Evolutionary conservation across 2,113 vertebrate species (phyloP), one percentile per base, ranked within the genome.

Genomic region (Corythoichthys haematopterus): DNA sequence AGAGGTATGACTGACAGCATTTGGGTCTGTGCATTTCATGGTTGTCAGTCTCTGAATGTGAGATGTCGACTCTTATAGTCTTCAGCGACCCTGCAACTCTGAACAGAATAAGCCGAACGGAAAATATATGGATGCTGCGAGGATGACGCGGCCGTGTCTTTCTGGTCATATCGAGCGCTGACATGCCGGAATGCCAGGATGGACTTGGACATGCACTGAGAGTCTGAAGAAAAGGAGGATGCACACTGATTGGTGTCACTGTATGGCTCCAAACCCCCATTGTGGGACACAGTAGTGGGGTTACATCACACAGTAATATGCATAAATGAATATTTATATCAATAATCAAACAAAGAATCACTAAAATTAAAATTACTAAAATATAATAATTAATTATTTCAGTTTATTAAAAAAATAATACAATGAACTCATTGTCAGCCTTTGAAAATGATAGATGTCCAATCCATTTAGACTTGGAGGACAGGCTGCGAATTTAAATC

Each of bases 141-240:
- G 12, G 16, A 20, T 28, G 28, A 55, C 20, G 33, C 6, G 59
- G 59, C 16, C 40, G 59, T 62, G 66, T 69, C 52, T 66, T 77
- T 78, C 67, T 74, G 70, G 64, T 65, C 50, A 10, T 68, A 68
- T 68, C 59, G 69, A 76, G 85, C 38, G 85, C 84, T 88, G 90
- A 90, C 85, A 90, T n/a, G 64, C 84, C 81, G 90, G 88, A 85
- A 91, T 90, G 86, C 68, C 28, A 70, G 77, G 88, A 90, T 90
- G 87, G 88, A 77, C 77, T 77, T 16, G 15, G 75, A 66, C 83
- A 78, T 71, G 43, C 64, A 80, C 71, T 65, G 52, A 78, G 72
- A 73, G 88, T 76, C 83, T 80, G 88, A 87, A 80, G 87, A 87
- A 89, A 89, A 91, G 82, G 69, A 83, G 75, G 80, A 88, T 88